Conservation (phyloP, 2,113 vertebrate genomes). For the Anolis sagrei region DNA sequence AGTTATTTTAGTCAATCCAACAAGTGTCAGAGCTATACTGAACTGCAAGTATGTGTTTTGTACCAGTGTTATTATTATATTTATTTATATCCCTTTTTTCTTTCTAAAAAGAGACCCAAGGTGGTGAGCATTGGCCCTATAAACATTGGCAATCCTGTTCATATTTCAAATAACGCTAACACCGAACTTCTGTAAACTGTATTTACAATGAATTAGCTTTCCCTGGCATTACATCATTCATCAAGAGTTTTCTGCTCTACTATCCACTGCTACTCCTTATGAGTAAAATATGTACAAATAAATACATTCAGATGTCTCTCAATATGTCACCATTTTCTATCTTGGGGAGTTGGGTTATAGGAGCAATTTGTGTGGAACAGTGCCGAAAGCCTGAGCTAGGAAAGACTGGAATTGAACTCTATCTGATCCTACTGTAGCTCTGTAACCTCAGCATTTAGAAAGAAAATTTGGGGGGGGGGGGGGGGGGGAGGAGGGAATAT, state of each 20-base stretch:
- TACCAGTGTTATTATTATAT: neutral
- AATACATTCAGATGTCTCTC: neutral
- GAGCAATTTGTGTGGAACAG: no score
- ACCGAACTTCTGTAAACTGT: neutral
- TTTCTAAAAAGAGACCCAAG: no score
- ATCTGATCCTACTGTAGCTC: no score
- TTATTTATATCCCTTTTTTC: no score
- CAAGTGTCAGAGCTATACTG: neutral
- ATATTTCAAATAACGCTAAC: neutral
- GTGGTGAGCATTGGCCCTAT: neutral
- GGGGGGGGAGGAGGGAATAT: no score
- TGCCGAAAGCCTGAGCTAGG: no score
- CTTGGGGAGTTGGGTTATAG: neutral
- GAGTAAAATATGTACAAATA: neutral
- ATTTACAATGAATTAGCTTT: neutral
- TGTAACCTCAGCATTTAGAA: no score
- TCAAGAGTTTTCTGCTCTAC: neutral
- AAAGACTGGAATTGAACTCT: no score
- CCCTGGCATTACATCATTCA: neutral
- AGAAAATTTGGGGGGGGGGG: no score
- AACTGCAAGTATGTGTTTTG: slow-evolving; percentile 14
- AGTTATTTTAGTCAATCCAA: no score
- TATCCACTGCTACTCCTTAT: neutral
- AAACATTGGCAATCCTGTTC: neutral
- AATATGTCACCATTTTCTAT: neutral